phyloP scores from a whole-genome alignment of 2,797 vertebrate species.

The Steatocranus sp. region DNA sequence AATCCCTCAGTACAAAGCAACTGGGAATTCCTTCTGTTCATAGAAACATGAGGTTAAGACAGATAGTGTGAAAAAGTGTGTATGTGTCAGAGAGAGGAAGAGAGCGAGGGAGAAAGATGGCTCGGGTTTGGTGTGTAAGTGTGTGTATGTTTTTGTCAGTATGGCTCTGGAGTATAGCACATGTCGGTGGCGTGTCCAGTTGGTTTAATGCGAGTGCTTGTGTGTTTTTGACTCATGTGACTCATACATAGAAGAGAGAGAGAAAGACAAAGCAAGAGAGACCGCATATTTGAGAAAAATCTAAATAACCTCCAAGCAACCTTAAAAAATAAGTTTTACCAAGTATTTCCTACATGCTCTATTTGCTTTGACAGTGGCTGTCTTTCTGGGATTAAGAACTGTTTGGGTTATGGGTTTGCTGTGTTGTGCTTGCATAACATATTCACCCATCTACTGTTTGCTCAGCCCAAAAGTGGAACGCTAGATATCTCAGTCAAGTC shows the following conservation, averaged over 20 bases:
- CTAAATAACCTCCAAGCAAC: slow-evolving; percentile 27
- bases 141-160: background rate
- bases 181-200: background rate
- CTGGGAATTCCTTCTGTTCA: slow-evolving; percentile 34
- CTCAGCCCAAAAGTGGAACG: background rate
- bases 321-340: slow-evolving; percentile 6
- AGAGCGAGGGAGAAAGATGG: slow-evolving; percentile 7
- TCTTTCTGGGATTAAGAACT: slow-evolving; percentile 21
- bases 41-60: slow-evolving; percentile 31
- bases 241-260: background rate
- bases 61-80: slow-evolving; percentile 21
- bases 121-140: background rate
- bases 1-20: slow-evolving; percentile 25
- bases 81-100: background rate
- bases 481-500: background rate
- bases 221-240: background rate
- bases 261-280: background rate
- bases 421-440: background rate
- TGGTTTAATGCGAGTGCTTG: background rate
- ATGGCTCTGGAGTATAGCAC: background rate
- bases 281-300: slow-evolving; percentile 28
- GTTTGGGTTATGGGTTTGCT: slow-evolving; percentile 12
- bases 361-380: slow-evolving; percentile 32
- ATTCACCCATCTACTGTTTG: background rate
- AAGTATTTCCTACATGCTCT: slow-evolving; percentile 14